These are phyloP conservation scores for Drosophila kohkoa DNA, from an alignment of 1,140 invertebrate species.

Conservation along the genomic window DNA sequence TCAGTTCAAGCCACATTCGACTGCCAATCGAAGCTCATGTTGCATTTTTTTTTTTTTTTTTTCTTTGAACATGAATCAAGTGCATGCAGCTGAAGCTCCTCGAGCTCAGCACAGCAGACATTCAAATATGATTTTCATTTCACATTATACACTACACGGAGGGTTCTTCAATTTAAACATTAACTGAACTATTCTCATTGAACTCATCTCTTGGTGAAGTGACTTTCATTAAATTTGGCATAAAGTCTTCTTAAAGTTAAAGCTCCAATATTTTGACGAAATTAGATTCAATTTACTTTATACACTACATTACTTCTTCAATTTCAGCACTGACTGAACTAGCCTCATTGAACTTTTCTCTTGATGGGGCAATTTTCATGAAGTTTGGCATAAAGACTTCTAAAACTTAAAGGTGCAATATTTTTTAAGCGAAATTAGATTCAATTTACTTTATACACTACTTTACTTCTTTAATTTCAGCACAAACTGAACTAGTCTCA, in stretches of 20 bases:
- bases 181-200: not conserved
- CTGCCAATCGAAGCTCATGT: constrained; percentile 30
- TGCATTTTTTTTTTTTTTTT: not conserved
- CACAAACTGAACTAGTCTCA: not conserved
- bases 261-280: too few species aligned
- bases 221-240: not conserved
- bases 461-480: too few species aligned
- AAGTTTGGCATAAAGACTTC: not conserved
- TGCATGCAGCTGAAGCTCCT: constrained; percentile 65
- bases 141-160: not conserved
- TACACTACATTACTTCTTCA: too few species aligned
- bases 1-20: constrained; percentile 20
- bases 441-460: too few species aligned
- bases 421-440: not conserved
- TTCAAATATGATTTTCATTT: constrained; percentile 37
- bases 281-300: too few species aligned
- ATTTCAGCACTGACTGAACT: not conserved
- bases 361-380: not conserved
- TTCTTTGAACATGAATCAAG: constrained; percentile 51
- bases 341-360: not conserved
- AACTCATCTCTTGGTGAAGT: too few species aligned
- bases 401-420: not conserved
- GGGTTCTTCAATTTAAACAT: not conserved
- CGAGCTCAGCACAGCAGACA: constrained; percentile 38
- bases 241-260: not conserved